phyloP scores from a whole-genome alignment of 2,113 vertebrate species.

The Noturus placidus region DNA sequence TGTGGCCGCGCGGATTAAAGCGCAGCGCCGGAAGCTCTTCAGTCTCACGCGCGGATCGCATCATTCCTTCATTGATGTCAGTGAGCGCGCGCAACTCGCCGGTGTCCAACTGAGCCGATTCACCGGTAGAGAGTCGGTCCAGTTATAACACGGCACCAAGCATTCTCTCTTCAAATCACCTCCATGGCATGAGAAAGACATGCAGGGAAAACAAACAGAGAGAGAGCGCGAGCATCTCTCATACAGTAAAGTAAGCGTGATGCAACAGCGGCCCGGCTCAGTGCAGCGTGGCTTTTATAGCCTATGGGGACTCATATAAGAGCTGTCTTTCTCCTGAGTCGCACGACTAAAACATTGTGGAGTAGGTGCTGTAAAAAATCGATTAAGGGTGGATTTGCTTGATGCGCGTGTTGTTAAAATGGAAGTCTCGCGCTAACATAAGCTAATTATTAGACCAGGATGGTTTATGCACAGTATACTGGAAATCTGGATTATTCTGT shows the following conservation, averaged over 20 bases:
- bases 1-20: slow-evolving; percentile 12
- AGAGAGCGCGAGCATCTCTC: not conserved
- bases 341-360: slow-evolving; percentile 41
- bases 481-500: not conserved
- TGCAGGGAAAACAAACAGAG: slow-evolving; percentile 19
- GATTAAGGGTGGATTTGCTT: slow-evolving; percentile 54
- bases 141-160: not conserved
- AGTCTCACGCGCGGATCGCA: slow-evolving; percentile 12
- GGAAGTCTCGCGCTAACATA: slow-evolving; percentile 43
- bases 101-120: not conserved
- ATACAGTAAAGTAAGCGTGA: not conserved
- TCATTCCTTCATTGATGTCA: slow-evolving; percentile 23
- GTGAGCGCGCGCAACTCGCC: slow-evolving; percentile 23
- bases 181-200: not conserved
- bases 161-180: not conserved
- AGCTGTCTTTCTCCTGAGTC: slow-evolving; percentile 33
- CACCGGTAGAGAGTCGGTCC: slow-evolving; percentile 4
- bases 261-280: slow-evolving; percentile 48
- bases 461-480: not conserved
- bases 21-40: slow-evolving; percentile 7
- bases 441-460: slow-evolving; percentile 32
- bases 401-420: slow-evolving; percentile 48
- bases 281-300: slow-evolving; percentile 30
- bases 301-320: slow-evolving; percentile 16
- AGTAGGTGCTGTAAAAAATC: slow-evolving; percentile 54